A percentile compares a stretch with the other conserved stretches of the same genome.
Evolutionary conservation across 1,140 invertebrate species (phyloP).

Genomic region (Drusus annulatus): DNA sequence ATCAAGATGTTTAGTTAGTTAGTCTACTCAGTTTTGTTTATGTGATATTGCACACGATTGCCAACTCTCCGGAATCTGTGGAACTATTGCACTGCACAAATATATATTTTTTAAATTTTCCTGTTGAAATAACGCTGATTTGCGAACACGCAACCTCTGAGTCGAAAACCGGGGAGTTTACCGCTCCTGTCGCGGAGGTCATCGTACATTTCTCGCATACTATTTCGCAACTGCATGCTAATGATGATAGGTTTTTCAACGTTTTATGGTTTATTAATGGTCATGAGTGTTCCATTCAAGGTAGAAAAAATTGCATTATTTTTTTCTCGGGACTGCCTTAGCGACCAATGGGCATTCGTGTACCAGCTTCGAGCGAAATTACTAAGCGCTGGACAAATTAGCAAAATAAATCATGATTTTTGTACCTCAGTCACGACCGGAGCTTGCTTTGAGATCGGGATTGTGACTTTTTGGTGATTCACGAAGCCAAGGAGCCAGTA

Average conservation of each 20-base stretch:
- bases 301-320: slow-evolving; percentile 21
- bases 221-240: not conserved
- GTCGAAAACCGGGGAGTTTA: too few species aligned
- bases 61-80: too few species aligned
- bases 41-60: too few species aligned
- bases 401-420: slow-evolving; percentile 32
- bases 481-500: not conserved
- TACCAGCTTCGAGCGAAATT: slow-evolving; percentile 13
- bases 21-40: too few species aligned
- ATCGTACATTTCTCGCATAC: too few species aligned
- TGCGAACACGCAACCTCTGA: too few species aligned
- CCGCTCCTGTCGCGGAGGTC: too few species aligned
- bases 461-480: slow-evolving; percentile 26
- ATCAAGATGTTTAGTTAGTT: too few species aligned
- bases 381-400: slow-evolving; percentile 25
- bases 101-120: too few species aligned
- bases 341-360: slow-evolving; percentile 5
- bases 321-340: slow-evolving; percentile 10
- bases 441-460: not conserved
- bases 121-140: too few species aligned
- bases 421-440: slow-evolving; percentile 18
- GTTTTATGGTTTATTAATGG: slow-evolving; percentile 3
- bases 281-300: not conserved
- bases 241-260: slow-evolving; percentile 8
- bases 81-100: too few species aligned